Conservation (phyloP, 2,797 vertebrate species). For the Eulemur mongoz region DNA sequence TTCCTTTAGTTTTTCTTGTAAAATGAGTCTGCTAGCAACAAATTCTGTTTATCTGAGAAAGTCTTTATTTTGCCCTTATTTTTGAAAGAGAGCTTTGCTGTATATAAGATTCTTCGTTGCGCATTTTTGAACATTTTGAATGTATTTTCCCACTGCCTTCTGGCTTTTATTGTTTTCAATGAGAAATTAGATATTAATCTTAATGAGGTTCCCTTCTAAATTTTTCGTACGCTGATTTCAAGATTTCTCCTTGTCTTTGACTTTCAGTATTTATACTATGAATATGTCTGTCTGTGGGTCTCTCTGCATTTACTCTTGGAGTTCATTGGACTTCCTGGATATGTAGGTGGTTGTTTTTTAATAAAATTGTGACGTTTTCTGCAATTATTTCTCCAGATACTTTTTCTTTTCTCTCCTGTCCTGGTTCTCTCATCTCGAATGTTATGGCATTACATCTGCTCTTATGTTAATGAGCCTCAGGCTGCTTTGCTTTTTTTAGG, state of each 20-base stretch:
- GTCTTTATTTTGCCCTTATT: not conserved
- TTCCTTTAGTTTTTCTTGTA: not conserved
- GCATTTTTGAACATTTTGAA: not conserved
- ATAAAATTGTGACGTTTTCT: not conserved
- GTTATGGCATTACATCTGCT: not conserved
- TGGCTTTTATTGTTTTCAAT: not conserved
- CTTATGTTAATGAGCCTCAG: not conserved
- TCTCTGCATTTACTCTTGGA: not conserved
- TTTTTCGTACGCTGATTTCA: not conserved
- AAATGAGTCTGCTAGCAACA: not conserved
- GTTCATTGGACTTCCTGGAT: not conserved
- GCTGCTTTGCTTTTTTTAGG: not conserved
- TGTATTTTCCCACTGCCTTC: not conserved
- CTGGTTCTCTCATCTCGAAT: not conserved
- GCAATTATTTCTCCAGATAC: not conserved
- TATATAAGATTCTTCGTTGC: not conserved
- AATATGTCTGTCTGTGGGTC: not conserved
- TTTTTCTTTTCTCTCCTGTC: not conserved
- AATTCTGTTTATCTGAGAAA: not conserved
- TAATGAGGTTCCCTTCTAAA: not conserved
- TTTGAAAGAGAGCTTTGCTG: not conserved
- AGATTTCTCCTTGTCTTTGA: not conserved
- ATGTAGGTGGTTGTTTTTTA: not conserved
- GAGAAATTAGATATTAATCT: not conserved
- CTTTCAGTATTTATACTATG: not conserved